A percentile compares a stretch with the other conserved stretches of the same genome.
These are phyloP conservation scores for Sardina pilchardus DNA, from an alignment of 2,113 vertebrate species.

Conservation along the genomic window DNA sequence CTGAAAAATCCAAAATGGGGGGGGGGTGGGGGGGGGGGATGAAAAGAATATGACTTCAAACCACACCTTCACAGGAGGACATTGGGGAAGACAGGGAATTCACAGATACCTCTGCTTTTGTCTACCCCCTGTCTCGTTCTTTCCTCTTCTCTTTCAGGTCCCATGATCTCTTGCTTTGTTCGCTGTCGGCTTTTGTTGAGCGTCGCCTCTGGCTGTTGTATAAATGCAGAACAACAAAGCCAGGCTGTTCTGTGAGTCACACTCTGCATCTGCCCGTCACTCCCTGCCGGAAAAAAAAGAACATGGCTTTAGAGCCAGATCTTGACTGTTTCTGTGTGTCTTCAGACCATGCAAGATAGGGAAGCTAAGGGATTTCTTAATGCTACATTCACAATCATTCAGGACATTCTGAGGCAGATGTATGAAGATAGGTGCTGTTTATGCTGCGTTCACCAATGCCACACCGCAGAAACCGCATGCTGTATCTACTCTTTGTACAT, in stretches of 20 bases:
- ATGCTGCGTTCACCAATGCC: no score
- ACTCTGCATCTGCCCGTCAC: background rate
- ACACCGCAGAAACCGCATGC: no score
- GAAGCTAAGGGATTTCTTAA: background rate
- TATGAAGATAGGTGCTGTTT: no score
- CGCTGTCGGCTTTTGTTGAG: background rate
- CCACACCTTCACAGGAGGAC: constrained; percentile 15
- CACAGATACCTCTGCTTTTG: constrained; percentile 6
- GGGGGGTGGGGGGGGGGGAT: no score
- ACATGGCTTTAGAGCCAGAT: background rate
- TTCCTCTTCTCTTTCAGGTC: background rate
- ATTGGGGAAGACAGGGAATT: constrained; percentile 11
- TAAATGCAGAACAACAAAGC: background rate
- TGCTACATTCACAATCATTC: background rate
- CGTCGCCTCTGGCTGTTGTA: constrained; percentile 5
- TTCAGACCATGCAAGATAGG: background rate
- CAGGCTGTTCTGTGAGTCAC: background rate
- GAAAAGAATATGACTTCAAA: background rate
- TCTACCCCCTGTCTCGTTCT: background rate
- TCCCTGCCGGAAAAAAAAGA: background rate
- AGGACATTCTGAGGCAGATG: background rate
- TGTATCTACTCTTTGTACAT: no score
- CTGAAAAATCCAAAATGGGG: background rate
- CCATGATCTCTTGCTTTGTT: background rate
- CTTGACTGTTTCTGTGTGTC: background rate